These are phyloP conservation scores for Yponomeuta malinellus DNA, from an alignment of 2,888 invertebrate genomes.

Conservation along the genomic window DNA sequence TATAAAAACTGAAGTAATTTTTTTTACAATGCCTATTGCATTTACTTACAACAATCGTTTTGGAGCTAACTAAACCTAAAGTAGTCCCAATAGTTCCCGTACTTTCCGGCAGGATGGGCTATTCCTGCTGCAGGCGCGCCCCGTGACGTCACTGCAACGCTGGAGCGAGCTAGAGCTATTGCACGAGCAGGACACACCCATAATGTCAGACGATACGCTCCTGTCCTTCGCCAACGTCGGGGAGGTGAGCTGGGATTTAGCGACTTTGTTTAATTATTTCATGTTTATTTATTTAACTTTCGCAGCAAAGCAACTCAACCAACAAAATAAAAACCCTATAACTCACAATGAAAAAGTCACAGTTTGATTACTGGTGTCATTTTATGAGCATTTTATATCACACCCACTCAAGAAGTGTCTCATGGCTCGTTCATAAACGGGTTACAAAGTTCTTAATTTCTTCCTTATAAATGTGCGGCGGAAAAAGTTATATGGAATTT, in stretches of 20 bases:
- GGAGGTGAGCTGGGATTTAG: conserved; percentile 59
- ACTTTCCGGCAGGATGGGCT: conserved; percentile 60
- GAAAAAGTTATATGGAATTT: too few relatives aligned
- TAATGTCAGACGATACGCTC: conserved; percentile 23
- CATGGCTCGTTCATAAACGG: too few relatives aligned
- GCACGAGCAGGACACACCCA: conserved; percentile 83
- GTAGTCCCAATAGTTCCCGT: not conserved
- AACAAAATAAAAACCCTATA: too few relatives aligned
- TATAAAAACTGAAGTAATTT: too few relatives aligned
- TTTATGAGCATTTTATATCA: too few relatives aligned
- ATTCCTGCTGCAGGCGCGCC: conserved; percentile 84
- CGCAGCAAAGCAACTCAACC: too few relatives aligned
- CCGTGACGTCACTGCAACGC: conserved; percentile 82
- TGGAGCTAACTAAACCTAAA: not conserved
- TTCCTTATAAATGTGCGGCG: too few relatives aligned
- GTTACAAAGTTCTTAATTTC: too few relatives aligned
- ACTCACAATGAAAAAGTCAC: too few relatives aligned
- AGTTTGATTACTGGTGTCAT: too few relatives aligned
- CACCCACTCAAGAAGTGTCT: too few relatives aligned
- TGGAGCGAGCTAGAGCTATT: conserved; percentile 87
- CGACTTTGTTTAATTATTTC: not conserved
- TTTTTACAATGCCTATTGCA: too few relatives aligned
- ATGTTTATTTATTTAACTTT: not conserved
- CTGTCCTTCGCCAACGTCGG: conserved; percentile 83
- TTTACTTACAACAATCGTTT: not conserved